A percentile compares a stretch with the other conserved stretches of the same genome.
phyloP scores from a whole-genome alignment of 2,113 vertebrate species.

The Grammomys surdaster region DNA sequence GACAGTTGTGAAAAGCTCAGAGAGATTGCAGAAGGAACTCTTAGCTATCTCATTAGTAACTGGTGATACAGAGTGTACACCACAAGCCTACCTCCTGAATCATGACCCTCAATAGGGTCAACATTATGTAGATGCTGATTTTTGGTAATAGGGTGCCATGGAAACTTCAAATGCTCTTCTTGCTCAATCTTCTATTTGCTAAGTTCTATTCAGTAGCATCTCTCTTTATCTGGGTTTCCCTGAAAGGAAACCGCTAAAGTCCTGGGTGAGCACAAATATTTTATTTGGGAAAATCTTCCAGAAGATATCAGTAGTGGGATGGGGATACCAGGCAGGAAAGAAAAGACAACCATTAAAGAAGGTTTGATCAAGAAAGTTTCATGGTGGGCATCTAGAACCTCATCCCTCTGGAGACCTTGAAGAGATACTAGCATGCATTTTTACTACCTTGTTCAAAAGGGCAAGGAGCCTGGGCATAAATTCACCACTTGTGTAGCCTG shows the following conservation, averaged over 20 bases:
- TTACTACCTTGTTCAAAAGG: neutral
- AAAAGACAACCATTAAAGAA: neutral
- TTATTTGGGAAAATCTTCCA: neutral
- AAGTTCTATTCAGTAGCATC: neutral
- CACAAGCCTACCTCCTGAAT: neutral
- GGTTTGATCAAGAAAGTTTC: neutral
- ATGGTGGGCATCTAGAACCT: neutral
- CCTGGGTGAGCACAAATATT: neutral
- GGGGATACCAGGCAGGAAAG: neutral
- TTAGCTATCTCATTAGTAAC: neutral
- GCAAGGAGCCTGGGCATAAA: neutral
- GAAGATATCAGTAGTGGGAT: neutral
- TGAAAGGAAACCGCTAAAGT: neutral
- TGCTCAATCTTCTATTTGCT: neutral
- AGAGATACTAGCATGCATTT: neutral
- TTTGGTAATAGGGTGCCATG: neutral
- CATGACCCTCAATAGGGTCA: neutral
- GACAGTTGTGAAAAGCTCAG: neutral
- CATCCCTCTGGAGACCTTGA: neutral
- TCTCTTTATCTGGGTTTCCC: neutral
- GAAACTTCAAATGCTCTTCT: conserved; percentile 3
- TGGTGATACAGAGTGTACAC: fast-evolving
- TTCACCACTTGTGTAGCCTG: neutral
- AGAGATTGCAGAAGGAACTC: neutral
- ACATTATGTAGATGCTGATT: neutral